These are phyloP conservation scores for Lamprologus lemairii DNA, from an alignment of 2,113 vertebrate species.

Conservation along the genomic window DNA sequence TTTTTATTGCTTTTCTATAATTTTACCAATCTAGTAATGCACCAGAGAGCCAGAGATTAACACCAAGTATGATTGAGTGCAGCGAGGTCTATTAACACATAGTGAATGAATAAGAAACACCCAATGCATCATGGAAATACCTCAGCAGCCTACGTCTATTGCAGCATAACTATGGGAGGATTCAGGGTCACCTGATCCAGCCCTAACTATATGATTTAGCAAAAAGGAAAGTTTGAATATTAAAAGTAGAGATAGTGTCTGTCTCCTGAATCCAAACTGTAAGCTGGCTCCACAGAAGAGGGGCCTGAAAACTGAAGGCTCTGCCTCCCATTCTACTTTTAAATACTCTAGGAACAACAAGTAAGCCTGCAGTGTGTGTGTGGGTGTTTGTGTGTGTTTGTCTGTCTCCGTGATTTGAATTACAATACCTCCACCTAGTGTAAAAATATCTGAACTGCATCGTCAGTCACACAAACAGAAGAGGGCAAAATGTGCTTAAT, in stretches of 20 bases:
- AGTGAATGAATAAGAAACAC: background rate
- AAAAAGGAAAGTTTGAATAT: background rate
- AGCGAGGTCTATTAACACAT: background rate
- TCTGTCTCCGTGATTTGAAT: background rate
- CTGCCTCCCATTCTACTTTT: background rate
- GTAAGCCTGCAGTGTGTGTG: background rate
- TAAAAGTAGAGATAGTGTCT: background rate
- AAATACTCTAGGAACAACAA: background rate
- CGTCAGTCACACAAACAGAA: background rate
- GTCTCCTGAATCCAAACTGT: background rate
- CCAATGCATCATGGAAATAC: background rate
- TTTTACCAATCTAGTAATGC: background rate
- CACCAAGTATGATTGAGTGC: background rate
- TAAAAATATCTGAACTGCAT: background rate
- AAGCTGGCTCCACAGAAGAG: background rate
- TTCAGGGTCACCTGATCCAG: background rate
- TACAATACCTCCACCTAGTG: background rate
- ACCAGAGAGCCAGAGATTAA: background rate
- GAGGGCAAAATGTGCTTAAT: background rate
- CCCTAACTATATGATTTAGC: background rate
- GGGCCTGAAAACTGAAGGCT: background rate
- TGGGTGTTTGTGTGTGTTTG: background rate
- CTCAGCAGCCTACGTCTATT: background rate
- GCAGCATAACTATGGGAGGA: background rate
- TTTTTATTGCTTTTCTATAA: background rate